Evolutionary conservation across 2,888 invertebrate genomes (phyloP), one percentile per base, ranked within the genome.

Genomic region (Thymelicus lineola): DNA sequence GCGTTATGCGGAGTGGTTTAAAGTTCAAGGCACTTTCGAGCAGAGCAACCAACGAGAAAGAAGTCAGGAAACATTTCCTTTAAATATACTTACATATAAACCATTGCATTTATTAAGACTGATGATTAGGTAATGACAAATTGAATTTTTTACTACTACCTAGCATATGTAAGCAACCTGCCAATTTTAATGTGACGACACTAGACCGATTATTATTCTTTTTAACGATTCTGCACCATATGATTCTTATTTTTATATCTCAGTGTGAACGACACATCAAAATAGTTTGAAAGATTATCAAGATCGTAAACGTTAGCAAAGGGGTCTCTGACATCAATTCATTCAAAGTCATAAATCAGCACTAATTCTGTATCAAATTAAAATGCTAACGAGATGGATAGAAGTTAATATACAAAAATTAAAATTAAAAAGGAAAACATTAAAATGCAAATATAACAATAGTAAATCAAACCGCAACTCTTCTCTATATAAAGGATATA

Each of bases 291-390:
- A 50, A 38, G 45, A 17, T 70, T 75, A 75, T 75, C 75, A 74
- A 74, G 74, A 75, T 72, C 74, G 57, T 72, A 70, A 68, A 72
- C n/a, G 61, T 42, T 66, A 5, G 59, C 36, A 14, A 55, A 70
- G 63, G 53, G 48, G 62, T 63, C 50, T 66, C 72, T 71, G 72
- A 72, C 70, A 67, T 70, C 59, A 55, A 65, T 59, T 53, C 35
- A 67, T 67, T 66, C 63, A 59, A 17, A 63, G 38, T 48, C 57
- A 62, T 73, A 66, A 68, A 70, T 53, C 67, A 82, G 82, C 79
- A 82, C 80, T 79, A 79, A 80, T 81, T 80, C 82, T 79, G 80
- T 82, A 80, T 78, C 79, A 79, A 79, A 82, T 80, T 80, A 77
- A 80, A 76, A 75, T 78, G 75, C 78, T 79, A 82, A 81, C 82